Evolutionary conservation across 1,140 invertebrate species (phyloP), one percentile per base, ranked within the genome.

Genomic region (Eupeodes corollae): DNA sequence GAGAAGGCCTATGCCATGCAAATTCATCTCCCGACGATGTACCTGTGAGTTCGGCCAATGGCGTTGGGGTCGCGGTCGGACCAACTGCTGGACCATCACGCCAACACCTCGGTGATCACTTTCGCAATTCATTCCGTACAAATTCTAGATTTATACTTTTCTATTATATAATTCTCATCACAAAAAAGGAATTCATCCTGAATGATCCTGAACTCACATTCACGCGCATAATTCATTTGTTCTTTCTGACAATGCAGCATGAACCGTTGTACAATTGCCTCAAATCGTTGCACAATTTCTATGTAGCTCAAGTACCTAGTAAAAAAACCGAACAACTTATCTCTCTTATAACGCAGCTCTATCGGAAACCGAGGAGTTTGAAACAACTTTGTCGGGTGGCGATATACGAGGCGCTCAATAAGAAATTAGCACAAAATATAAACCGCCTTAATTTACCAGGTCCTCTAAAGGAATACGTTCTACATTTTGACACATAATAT

Each of bases 221-320:
- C 63, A 73, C 77, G 10, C 74, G 78, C 42, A 73, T 84, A 19
- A 76, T 84, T 26, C 71, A 75, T 65, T 70, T 84, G 6, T 84
- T 83, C 59, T 80, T 80, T 59, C 69, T 77, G 34, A 73, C 78
- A 26, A 84, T 84, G 81, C 72, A 79, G 50, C 80, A 84, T 57
- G 71, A 72, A 54, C 73, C 75, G 31, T 67, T 82, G 30, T 82
- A 77, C 55, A 72, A 73, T 53, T 80, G 78, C 57, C 70, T 83
- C 19, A 77, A 75, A 52, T 72, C 75, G 19, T 67, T 82, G 51
- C 73, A 79, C 56, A 80, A 79, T 12, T 79, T 80, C 56, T 78
- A 82, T 54, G 74, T 81, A 34, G 75, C 78, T 51, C 73, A 83
- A 48, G 76, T 82, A 43, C 80, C 81, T 18, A 79, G 75, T 44